Base-by-base conservation (phyloP, 2,797 vertebrate genomes). In the Enteromius anoplus region DNA sequence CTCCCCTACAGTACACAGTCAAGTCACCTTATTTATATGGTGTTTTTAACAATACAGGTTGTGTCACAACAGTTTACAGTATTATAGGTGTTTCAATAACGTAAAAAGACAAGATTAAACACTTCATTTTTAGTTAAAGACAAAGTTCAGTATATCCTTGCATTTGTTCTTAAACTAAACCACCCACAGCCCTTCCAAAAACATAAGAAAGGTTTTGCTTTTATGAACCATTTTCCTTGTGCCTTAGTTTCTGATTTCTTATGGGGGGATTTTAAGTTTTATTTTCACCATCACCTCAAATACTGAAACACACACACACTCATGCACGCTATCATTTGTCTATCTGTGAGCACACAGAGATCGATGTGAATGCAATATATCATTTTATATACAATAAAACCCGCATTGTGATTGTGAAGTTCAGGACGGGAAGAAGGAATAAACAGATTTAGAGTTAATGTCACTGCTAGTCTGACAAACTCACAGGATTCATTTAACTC, bases 401-500 rank as follows among this genome's bases (percentile, higher is more conserved):
- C 37, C 11, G 2, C 37, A 34, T 32, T 2, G 12, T 65, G 19
- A 64, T 65, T 14, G 26, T 78, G 60, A 65, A 65, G 6, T 65
- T 65, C n/a, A 40, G 15, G 29, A 12, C 5, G 4, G 58, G n/a
- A 64, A 51, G 19, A 51, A 73, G 15, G 21, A 82, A 29, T 15
- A 14, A 65, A 53, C 45, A 55, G 42, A 66, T 78, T 32, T 47
- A 65, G 42, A 64, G 42, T 49, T 62, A 76, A 29, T 45, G 75
- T 29, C 75, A 21, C 37, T 45, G 37, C 75, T 19, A 26, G 26
- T 62, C 55, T 45, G 42, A 76, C 55, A 76, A 21, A 76, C 75
- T 26, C 55, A 26, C n/a, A 29, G 62, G 55, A 81, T 73, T 64
- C 26, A 62, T 64, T 73, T 37, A 34, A 73, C 58, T 75, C 34